phyloP scores from a whole-genome alignment of 2,113 vertebrate genomes.

The Oreamnos americanus region DNA sequence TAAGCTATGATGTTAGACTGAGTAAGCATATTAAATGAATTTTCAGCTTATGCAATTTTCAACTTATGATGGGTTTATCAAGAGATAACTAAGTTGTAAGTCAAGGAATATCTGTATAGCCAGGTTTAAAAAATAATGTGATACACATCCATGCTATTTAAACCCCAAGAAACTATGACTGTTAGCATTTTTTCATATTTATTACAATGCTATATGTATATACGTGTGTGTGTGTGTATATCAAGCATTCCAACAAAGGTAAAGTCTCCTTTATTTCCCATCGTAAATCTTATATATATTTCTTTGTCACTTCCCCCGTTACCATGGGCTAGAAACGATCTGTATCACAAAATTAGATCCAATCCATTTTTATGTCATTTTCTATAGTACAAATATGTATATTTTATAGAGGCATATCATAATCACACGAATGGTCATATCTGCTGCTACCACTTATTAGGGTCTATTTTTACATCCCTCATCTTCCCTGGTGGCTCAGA shows the following conservation, averaged over 20 bases:
- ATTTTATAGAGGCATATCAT: background rate
- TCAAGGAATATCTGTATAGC: background rate
- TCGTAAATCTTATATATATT: background rate
- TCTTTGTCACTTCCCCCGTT: background rate
- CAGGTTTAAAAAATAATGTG: background rate
- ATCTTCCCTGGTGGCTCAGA: too few relatives aligned
- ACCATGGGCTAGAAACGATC: background rate
- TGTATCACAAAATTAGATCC: background rate
- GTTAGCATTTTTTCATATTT: background rate
- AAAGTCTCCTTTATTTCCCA: background rate
- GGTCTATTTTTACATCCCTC: background rate
- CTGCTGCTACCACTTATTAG: background rate
- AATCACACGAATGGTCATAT: background rate
- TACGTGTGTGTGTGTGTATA: background rate
- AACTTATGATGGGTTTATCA: background rate
- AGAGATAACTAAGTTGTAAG: background rate
- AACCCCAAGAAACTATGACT: background rate
- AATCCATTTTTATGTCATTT: background rate
- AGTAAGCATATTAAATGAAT: background rate
- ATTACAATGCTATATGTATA: background rate
- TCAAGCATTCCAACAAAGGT: background rate
- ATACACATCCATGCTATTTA: background rate
- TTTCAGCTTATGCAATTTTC: background rate
- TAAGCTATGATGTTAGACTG: background rate
- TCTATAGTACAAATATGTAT: background rate